Evolutionary conservation across 2,797 vertebrate species (phyloP), one percentile per base, ranked within the genome.

Genomic region (Eutrigla gurnardus): DNA sequence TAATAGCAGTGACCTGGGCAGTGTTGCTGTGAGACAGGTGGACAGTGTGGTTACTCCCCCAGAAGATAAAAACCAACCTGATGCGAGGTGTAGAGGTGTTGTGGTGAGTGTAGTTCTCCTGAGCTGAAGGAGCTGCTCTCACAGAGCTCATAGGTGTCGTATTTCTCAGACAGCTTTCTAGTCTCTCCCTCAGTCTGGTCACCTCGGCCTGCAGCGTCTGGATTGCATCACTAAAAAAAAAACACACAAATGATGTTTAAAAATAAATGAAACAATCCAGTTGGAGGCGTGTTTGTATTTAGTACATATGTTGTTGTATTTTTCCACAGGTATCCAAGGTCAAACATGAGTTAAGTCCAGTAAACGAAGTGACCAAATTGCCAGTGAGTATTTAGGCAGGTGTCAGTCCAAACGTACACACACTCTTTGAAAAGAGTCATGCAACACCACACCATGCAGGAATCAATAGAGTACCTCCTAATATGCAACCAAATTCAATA

Each of bases 191-290:
- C 54, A 98, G 94, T 65, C 18, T 83, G 47, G 77, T 90, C 46
- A 98, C 94, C 83, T 98, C 96, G 0, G 89, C 86, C 84, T 93
- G 95, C 69, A 98, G 93, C 0, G 86, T 91, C 4, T 73, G 89
- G 77, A 96, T 92, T 33, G 94, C 95, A 77, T 88, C 93, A 70
- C 97, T 98, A 69, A 11, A 25, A 45, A 25, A 40, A 36, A 50
- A 2, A 71, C 40, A 75, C 6, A 65, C 1, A 62, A 40, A 13
- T 7, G 3, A 35, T 0, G 10, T 49, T 60, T 33, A 36, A 74
- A 50, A 49, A 32, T 8, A 7, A 12, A 67, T 39, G 3, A 71
- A 58, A 47, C 0, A 6, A 14, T 33, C 18, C 1, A n/a, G 3
- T 2, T 68, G 4, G 6, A 32, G 10, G 13, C 25, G 46, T 7